Conservation (phyloP, 2,888 invertebrate species). For the Galerucella calmariensis region DNA sequence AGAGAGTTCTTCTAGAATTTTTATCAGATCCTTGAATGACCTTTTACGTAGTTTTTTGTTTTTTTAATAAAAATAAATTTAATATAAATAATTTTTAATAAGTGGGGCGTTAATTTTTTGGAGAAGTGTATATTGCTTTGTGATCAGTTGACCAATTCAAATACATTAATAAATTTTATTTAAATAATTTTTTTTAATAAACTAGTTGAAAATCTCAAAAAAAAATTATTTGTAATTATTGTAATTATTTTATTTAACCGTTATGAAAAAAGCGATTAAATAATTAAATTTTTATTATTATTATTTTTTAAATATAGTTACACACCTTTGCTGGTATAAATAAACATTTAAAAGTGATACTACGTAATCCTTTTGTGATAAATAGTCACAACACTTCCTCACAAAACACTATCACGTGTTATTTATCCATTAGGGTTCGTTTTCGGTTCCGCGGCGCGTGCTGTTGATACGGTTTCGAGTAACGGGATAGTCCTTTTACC, state of each 20-base stretch:
- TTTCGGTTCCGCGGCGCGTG: slow-evolving; percentile 20
- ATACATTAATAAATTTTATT: too few species aligned
- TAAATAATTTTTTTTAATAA: too few species aligned
- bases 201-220: too few species aligned
- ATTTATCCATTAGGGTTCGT: slow-evolving; percentile 44
- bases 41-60: too few species aligned
- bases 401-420: slow-evolving; percentile 58
- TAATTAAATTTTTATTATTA: neutral
- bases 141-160: too few species aligned
- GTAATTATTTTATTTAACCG: neutral
- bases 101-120: too few species aligned
- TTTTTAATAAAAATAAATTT: too few species aligned
- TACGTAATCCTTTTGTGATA: slow-evolving; percentile 28
- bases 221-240: neutral
- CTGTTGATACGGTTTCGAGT: slow-evolving; percentile 2
- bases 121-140: too few species aligned
- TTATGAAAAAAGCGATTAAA: neutral
- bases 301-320: slow-evolving; percentile 2
- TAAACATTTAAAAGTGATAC: slow-evolving; percentile 23
- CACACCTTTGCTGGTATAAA: slow-evolving; percentile 30
- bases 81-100: too few species aligned
- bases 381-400: slow-evolving; percentile 53
- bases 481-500: slow-evolving; percentile 19
- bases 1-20: too few species aligned
- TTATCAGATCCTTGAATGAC: too few species aligned